A percentile compares a stretch with the other conserved stretches of the same genome.
Conservation (phyloP, 2,113 vertebrate genomes). For the Siniperca knerii region DNA sequence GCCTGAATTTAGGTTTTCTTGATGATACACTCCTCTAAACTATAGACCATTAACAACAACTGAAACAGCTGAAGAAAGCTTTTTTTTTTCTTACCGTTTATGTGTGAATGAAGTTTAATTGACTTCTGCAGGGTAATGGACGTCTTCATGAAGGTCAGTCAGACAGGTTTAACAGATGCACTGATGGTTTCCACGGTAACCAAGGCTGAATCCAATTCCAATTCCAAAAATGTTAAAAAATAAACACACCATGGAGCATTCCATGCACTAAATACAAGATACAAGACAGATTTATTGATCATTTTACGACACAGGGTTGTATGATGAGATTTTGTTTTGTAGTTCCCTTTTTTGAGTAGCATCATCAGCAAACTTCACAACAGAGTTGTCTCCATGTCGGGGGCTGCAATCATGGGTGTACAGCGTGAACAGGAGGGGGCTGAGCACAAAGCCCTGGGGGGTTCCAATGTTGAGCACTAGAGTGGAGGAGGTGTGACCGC, state of each 20-base stretch:
- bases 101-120: background rate
- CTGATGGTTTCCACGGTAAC: background rate
- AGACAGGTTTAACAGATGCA: background rate
- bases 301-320: no score
- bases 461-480: no score
- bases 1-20: background rate
- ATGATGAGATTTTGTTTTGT: no score
- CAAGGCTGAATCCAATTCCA: background rate
- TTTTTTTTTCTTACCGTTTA: conserved; percentile 9
- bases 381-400: no score
- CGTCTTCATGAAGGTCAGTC: background rate
- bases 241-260: background rate
- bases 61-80: background rate
- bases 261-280: background rate
- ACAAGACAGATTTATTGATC: no score
- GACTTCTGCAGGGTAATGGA: background rate
- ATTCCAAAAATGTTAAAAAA: background rate
- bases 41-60: background rate
- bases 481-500: no score
- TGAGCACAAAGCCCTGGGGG: no score
- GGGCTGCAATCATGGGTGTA: no score
- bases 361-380: no score
- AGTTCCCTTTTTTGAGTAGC: no score
- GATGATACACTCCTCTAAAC: background rate
- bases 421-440: no score